phyloP scores from a whole-genome alignment of 2,888 invertebrate species.

The Labia minor region DNA sequence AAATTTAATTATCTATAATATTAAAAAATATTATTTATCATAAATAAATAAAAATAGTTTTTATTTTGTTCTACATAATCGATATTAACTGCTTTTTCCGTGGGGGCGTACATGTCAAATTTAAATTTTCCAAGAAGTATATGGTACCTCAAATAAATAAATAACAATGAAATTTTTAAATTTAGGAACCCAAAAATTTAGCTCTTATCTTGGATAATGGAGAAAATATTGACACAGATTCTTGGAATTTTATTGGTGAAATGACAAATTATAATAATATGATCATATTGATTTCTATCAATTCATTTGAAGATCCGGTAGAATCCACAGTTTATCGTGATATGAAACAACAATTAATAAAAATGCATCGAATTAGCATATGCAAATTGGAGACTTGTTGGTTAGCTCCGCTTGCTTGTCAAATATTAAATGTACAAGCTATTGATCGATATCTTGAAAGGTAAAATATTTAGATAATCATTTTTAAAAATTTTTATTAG shows the following conservation, averaged over 20 bases:
- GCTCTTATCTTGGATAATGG: slow-evolving; percentile 16
- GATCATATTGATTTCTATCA: slow-evolving; percentile 14
- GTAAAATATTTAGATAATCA: too few species aligned
- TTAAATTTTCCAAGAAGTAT: too few species aligned
- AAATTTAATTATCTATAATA: too few species aligned
- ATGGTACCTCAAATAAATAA: too few species aligned
- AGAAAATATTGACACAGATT: slow-evolving; percentile 15
- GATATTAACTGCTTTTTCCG: too few species aligned
- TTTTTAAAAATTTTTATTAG: slow-evolving; percentile 16
- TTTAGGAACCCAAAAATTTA: background rate
- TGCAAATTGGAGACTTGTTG: slow-evolving; percentile 33
- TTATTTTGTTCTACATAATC: too few species aligned
- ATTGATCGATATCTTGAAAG: slow-evolving; percentile 44
- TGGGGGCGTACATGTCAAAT: too few species aligned
- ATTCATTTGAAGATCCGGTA: background rate
- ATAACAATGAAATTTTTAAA: too few species aligned
- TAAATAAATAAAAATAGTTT: too few species aligned
- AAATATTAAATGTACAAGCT: slow-evolving; percentile 47
- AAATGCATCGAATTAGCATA: background rate
- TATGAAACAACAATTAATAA: background rate
- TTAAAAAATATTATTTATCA: too few species aligned
- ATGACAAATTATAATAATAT: background rate
- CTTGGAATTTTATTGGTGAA: slow-evolving; percentile 14
- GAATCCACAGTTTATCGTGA: background rate
- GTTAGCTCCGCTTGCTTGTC: slow-evolving; percentile 46